These are phyloP conservation scores for Spicauda simplicius DNA, from an alignment of 2,888 invertebrate species.

Conservation along the genomic window DNA sequence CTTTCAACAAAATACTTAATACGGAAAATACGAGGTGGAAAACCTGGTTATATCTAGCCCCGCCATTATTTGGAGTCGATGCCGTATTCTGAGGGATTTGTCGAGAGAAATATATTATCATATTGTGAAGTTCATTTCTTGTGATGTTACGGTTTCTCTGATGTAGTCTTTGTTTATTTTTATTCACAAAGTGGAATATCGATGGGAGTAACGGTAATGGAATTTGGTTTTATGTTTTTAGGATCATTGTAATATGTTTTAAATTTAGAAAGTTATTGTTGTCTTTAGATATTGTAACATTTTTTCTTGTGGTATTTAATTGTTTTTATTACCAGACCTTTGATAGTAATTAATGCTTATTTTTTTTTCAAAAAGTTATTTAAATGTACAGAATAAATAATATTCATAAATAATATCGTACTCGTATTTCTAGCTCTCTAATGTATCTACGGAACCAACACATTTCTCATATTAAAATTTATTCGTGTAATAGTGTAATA, in stretches of 20 bases:
- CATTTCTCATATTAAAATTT: too few relatives aligned
- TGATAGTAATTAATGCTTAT: too few relatives aligned
- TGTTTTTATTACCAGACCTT: too few relatives aligned
- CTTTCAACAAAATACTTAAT: constrained; percentile 75
- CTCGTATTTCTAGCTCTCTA: too few relatives aligned
- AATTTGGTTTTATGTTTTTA: neutral
- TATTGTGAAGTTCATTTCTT: constrained; percentile 39
- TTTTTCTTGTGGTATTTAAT: too few relatives aligned
- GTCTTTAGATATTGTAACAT: too few relatives aligned
- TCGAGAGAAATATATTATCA: constrained; percentile 29
- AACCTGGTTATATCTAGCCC: constrained; percentile 67
- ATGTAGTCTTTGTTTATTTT: constrained; percentile 10
- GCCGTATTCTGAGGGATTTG: constrained; percentile 31
- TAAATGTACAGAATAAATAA: too few relatives aligned
- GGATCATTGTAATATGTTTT: neutral
- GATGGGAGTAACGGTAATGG: neutral
- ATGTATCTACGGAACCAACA: too few relatives aligned
- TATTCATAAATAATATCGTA: too few relatives aligned
- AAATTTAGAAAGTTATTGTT: too few relatives aligned
- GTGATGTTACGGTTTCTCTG: constrained; percentile 42
- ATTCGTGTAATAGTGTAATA: too few relatives aligned
- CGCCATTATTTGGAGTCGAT: constrained; percentile 59
- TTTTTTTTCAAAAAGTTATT: too few relatives aligned
- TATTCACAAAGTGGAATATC: neutral
- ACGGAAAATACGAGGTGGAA: constrained; percentile 74